phyloP scores from a whole-genome alignment of 2,797 vertebrate species.

The Taeniopygia guttata region DNA sequence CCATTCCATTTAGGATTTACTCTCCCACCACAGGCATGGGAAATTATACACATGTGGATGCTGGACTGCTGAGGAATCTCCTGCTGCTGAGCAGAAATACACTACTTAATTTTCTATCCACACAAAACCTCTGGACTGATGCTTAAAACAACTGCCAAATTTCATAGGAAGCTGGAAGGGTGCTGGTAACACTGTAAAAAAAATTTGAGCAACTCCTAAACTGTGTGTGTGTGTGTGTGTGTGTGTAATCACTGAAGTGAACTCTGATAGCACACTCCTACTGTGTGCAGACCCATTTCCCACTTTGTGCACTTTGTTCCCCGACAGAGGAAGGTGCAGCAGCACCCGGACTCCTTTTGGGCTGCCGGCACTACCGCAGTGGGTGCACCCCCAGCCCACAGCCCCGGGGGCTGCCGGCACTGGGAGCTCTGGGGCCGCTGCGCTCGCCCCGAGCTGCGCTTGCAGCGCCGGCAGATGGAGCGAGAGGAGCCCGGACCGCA shows the following conservation, averaged over 20 bases:
- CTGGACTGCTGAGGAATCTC: neutral
- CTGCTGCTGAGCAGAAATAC: neutral
- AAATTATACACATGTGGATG: neutral
- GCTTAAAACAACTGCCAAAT: neutral
- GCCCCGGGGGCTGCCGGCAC: neutral
- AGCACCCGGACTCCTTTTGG: neutral
- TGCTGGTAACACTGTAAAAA: neutral
- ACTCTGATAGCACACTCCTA: neutral
- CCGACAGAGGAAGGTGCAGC: neutral
- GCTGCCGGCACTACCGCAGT: neutral
- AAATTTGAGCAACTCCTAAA: neutral
- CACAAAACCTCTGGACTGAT: neutral
- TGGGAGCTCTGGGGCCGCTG: neutral
- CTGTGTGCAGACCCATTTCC: neutral
- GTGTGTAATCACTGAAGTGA: neutral
- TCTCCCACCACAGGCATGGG: neutral
- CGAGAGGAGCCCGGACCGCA: neutral
- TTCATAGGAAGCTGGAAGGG: neutral
- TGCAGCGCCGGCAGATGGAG: slow-evolving; percentile 51
- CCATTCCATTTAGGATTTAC: neutral
- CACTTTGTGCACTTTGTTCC: neutral
- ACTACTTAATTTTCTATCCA: neutral
- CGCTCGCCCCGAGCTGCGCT: neutral
- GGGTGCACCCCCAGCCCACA: neutral
- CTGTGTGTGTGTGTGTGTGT: neutral